These are phyloP conservation scores for Hozukius guyotensis DNA, from an alignment of 2,797 vertebrate genomes.

Conservation along the genomic window DNA sequence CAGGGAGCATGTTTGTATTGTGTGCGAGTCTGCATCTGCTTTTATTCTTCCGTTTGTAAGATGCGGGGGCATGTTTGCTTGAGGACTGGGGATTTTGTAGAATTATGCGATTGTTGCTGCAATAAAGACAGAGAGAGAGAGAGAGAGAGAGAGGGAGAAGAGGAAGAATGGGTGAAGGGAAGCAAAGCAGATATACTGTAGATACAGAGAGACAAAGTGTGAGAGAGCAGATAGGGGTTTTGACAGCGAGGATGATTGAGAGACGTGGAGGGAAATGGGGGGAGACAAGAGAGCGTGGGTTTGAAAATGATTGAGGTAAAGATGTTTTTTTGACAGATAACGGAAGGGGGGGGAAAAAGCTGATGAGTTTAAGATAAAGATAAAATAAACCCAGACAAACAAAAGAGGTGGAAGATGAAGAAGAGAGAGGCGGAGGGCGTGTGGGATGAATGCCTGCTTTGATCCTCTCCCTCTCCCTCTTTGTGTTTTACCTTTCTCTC, in stretches of 20 bases:
- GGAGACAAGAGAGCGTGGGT: background rate
- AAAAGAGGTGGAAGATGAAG: conserved; percentile 16
- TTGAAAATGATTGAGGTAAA: conserved; percentile 30
- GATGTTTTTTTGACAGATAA: conserved; percentile 40
- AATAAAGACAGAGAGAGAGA: background rate
- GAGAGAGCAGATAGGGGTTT: background rate
- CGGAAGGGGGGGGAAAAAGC: background rate
- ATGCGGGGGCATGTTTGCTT: conserved; percentile 50
- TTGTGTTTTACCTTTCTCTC: conserved; percentile 42
- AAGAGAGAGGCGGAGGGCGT: background rate
- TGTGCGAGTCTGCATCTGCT: conserved; percentile 27
- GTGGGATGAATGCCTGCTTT: conserved; percentile 51
- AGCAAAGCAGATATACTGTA: conserved; percentile 1
- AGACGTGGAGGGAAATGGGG: conserved; percentile 32
- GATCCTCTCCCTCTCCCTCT: conserved; percentile 44
- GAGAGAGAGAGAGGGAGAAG: background rate
- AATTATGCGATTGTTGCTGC: conserved; percentile 46
- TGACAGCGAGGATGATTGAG: conserved; percentile 36
- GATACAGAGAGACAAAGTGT: conserved; percentile 6
- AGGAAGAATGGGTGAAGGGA: background rate
- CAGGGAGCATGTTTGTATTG: background rate
- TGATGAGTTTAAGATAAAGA: conserved; percentile 42
- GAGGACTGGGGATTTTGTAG: conserved; percentile 42
- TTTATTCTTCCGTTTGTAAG: conserved; percentile 28
- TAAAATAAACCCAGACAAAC: conserved; percentile 37